Base-by-base conservation (phyloP, 2,797 vertebrate species). In the Caiman crocodilus region DNA sequence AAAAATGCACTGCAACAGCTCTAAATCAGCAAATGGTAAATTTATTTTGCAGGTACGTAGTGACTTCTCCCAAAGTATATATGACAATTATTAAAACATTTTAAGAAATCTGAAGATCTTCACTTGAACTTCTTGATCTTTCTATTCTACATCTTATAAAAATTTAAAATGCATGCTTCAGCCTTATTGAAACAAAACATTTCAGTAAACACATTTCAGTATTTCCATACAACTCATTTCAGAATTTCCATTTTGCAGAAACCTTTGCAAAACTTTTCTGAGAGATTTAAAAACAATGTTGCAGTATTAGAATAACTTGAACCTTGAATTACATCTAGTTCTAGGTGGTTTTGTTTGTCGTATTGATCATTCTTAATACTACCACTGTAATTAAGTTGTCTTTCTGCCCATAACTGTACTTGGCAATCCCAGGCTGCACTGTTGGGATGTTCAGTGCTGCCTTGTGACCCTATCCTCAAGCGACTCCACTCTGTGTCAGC, bases 311-410 rank as follows among this genome's bases (percentile, higher is more conserved):
- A 14, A 7, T 1, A 35, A 61, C 77, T 80, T 84, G 50, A 85
- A 69, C 2, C 0, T 0, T 4, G 21, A 92, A 4, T 42, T 79
- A 2, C 30, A 71, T 16, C 59, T 73, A 75, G 50, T 7, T 42
- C 14, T 57, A 6, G 0, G 0, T 11, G 5, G 1, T 67, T 42
- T 14, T 59, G 3, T 2, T 2, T 55, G n/a, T 4, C 2, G n/a
- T 0, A 0, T 3, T 26, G 61, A 28, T 55, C 2, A 3, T 17
- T 28, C 59, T n/a, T 4, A 25, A 5, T 18, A 26, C 21, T 2
- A 42, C 6, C 0, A 0, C 61, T 74, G 55, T 63, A 96, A 56
- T 6, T 4, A 55, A 42, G 69, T 73, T 73, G 3, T 2, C 1
- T 18, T 2, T 65, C 42, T 1, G 0, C 17, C 26, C 50, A 25